A percentile compares a stretch with the other conserved stretches of the same genome.
These are phyloP conservation scores for Leucoraja erinaceus DNA, from an alignment of 2,113 vertebrate genomes.

Conservation along the genomic window DNA sequence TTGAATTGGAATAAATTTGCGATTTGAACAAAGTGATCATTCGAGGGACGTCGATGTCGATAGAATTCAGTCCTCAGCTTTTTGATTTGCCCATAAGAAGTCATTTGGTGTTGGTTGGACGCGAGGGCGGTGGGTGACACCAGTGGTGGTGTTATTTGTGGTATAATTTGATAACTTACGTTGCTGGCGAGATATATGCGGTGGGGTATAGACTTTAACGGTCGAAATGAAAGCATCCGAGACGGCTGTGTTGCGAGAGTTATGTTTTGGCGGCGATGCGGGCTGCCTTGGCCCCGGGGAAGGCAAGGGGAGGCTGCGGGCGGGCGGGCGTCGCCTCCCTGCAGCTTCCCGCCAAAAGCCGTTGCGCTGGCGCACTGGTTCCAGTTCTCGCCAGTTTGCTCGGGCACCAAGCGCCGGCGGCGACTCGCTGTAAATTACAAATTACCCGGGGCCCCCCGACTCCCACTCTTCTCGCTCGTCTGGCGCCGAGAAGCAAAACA, in stretches of 20 bases:
- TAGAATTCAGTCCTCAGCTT: not conserved
- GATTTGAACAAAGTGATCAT: not conserved
- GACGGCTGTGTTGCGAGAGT: too few species aligned
- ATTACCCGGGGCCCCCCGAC: too few species aligned
- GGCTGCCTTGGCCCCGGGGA: too few species aligned
- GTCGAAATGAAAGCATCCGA: not conserved
- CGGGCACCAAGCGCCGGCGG: not conserved
- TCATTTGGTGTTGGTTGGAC: not conserved
- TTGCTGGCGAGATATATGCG: not conserved
- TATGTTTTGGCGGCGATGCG: too few species aligned
- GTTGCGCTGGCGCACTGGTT: not conserved
- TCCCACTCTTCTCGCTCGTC: too few species aligned
- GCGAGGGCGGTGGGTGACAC: too few species aligned
- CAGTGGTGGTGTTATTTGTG: not conserved
- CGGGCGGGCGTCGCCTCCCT: not conserved
- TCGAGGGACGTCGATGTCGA: not conserved
- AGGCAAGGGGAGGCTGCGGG: not conserved
- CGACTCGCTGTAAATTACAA: not conserved
- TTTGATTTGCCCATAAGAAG: not conserved
- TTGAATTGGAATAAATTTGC: not conserved
- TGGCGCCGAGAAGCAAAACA: too few species aligned
- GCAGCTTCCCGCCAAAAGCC: constrained; percentile 14
- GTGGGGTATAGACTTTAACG: not conserved
- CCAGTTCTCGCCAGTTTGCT: constrained; percentile 6
- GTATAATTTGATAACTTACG: not conserved